These are phyloP conservation scores for Brachirus orientalis DNA, from an alignment of 2,113 vertebrate species.

Conservation along the genomic window DNA sequence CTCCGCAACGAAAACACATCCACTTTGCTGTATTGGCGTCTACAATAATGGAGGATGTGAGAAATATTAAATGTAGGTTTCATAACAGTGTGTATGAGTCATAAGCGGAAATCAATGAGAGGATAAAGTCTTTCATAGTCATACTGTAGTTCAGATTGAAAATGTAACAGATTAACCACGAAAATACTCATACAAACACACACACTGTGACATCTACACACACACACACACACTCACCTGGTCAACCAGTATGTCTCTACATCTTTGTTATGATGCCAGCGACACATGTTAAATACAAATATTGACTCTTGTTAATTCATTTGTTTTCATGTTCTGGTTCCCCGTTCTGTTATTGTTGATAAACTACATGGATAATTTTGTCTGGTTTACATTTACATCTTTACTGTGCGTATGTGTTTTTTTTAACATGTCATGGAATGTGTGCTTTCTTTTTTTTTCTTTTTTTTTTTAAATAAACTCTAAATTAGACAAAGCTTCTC, in stretches of 20 bases:
- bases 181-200: slow-evolving; percentile 4
- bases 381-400: too few relatives aligned
- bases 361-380: too few relatives aligned
- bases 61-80: slow-evolving; percentile 70
- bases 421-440: background rate
- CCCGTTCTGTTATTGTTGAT: too few relatives aligned
- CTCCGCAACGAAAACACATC: background rate
- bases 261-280: background rate
- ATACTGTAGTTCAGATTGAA: slow-evolving; percentile 45
- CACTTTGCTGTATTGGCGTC: background rate
- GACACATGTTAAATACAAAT: background rate
- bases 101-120: slow-evolving; percentile 66
- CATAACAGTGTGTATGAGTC: slow-evolving; percentile 70
- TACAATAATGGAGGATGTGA: slow-evolving; percentile 68
- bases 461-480: slow-evolving; percentile 22
- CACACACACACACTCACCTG: too few relatives aligned
- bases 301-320: too few relatives aligned
- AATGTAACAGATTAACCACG: slow-evolving; percentile 60
- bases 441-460: background rate
- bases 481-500: background rate
- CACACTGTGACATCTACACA: too few relatives aligned
- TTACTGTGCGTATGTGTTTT: too few relatives aligned
- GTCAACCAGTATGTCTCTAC: too few relatives aligned
- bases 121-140: slow-evolving; percentile 59
- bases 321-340: too few relatives aligned